Evolutionary conservation across 2,888 invertebrate species (phyloP), one percentile per base, ranked within the genome.

Genomic region (Halocaridina rubra): DNA sequence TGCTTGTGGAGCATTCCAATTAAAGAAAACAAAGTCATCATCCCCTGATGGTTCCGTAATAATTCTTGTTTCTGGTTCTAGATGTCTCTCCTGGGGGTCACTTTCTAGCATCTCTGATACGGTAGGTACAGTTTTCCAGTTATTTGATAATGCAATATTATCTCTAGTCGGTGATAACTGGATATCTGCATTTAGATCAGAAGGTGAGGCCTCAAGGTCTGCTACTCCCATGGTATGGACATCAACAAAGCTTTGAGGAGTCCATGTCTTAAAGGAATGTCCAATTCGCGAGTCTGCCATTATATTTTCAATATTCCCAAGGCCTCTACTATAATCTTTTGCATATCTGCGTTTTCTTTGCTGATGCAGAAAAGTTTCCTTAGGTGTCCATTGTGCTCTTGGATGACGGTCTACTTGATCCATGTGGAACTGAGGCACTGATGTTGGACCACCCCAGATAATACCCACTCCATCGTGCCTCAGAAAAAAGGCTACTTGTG

Each of bases 11-110:
- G 80, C 79, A 69, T 88, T 84, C 88, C 88, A 88, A 64, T 88
- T 88, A 57, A 88, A 84, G 71, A 84, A 80, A 7, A 88, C 88
- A 33, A 88, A 88, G 64, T 88, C 88, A 32, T 88, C 85, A 24
- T 86, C 84, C 5, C 88, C 88, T 10, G 86, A 81, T 0, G 88
- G 88, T 53, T 84, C 76, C 4, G 88, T 88, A 59, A 88, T 88
- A 30, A 88, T 86, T 1, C 71, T 57, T 61, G 80, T 57, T 59
- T 80, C 72, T 19, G 57, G 72, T n/a, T 80, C 59, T 27, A 81
- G 19, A 53, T 81, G 81, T n/a, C n/a, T 61, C 39, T 81, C 81
- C 29, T 75, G 75, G 1, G 75, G 81, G 39, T 80, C 84, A 61
- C 88, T 88, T 79, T 88, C 88, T 59, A 53, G 74, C 88, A 88